Base-by-base conservation (phyloP, 2,113 vertebrate genomes). In the Chrysochloris asiatica region DNA sequence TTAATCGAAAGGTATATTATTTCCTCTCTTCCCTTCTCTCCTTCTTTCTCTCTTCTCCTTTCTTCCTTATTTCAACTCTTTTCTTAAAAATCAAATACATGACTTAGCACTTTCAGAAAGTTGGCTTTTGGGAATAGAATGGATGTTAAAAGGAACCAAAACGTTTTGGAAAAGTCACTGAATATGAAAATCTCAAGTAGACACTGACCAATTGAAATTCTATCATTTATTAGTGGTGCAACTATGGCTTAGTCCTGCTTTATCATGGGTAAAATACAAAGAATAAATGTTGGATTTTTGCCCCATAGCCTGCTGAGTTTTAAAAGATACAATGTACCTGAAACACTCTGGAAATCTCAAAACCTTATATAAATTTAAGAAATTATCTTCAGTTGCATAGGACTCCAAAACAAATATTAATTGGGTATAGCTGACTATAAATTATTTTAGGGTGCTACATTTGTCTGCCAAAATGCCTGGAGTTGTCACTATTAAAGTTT, bases 301-400 rank as follows among this genome's bases (percentile, higher is more conserved):
- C 30, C 43, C 45, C 54, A 36, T 30, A 50, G 17, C 4, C 83
- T 82, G 16, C 71, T 73, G 26, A 91, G 52, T 85, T 63, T 59
- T 47, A 82, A 88, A 30, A 92, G 17, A 90, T 30, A 78, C 59
- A 28, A 6, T n/a, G 3, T 52, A 90, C 3, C 36, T 71, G 48
- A 79, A 89, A 36, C 38, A 13, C 13, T 86, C 11, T 79, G 52
- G 38, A 89, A 76, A 92, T 1, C 38, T 92, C 38, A 33, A 92
- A 83, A 48, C 54, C 22, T 72, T 93, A n/a, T 4, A 47, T 77
- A 92, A 84, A 86, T 86, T 30, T 71, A 80, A 90, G 4, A 24
- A 28, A 65, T 43, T 75, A 47, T 16, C 82, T 47, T 81, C 52
- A 86, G 72, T 52, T 88, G 0, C 17, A n/a, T 19, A 33, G 61